Evolutionary conservation across 2,888 invertebrate genomes (phyloP).

Genomic region (Helleia helle): DNA sequence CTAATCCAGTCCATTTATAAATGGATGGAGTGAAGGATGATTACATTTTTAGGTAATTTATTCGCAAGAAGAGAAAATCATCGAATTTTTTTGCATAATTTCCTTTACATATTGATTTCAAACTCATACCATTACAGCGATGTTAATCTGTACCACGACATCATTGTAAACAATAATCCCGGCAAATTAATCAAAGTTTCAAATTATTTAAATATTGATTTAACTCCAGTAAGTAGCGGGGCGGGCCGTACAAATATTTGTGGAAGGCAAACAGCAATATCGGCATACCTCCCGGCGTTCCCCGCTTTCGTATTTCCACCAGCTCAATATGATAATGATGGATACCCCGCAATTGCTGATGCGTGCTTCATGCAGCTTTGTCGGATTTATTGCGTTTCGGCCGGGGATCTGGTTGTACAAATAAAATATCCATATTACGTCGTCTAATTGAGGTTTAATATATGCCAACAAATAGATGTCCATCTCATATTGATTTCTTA

Average conservation of each 20-base stretch:
- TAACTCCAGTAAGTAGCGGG: constrained; percentile 68
- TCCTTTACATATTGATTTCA: not conserved
- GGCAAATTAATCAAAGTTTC: constrained; percentile 72
- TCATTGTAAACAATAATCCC: constrained; percentile 63
- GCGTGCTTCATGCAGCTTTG: too few species aligned
- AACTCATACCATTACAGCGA: not conserved
- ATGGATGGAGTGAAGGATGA: too few species aligned
- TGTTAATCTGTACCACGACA: constrained; percentile 44
- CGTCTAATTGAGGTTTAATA: too few species aligned
- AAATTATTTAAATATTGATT: constrained; percentile 71
- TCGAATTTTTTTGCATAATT: not conserved
- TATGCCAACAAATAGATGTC: too few species aligned
- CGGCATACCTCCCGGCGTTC: constrained; percentile 32
- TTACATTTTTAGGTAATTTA: too few species aligned
- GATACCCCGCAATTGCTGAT: constrained; percentile 45
- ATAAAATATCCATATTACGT: too few species aligned
- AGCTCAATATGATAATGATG: constrained; percentile 64
- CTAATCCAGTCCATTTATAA: too few species aligned
- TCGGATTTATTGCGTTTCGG: too few species aligned
- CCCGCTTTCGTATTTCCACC: constrained; percentile 30
- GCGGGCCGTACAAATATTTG: constrained; percentile 56
- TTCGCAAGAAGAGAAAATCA: not conserved
- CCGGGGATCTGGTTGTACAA: too few species aligned
- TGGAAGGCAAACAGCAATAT: constrained; percentile 64
- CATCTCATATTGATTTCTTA: too few species aligned